Conservation (phyloP, 2,113 vertebrate species). For the Clarias batrachus region DNA sequence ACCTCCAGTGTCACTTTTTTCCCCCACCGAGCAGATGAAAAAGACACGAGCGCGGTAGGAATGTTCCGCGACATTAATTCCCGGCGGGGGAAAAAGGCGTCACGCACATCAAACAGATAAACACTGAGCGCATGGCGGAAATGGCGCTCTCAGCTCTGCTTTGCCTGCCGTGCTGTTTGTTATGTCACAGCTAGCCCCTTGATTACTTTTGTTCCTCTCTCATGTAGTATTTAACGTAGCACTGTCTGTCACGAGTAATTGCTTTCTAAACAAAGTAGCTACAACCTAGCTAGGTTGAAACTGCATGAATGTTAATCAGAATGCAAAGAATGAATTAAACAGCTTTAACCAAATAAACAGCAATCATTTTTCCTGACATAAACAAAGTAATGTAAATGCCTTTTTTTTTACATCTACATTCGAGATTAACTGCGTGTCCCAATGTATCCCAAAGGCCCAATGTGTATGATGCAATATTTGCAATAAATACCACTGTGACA, state of each 20-base stretch:
- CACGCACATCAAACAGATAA: constrained; percentile 67
- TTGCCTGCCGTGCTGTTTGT: constrained; percentile 34
- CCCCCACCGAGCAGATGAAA: constrained; percentile 89
- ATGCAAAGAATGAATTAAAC: background rate
- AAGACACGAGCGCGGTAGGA: constrained; percentile 83
- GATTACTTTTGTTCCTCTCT: constrained; percentile 8
- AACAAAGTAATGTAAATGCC: background rate
- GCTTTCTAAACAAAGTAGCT: background rate
- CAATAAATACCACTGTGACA: background rate
- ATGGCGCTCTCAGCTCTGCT: constrained; percentile 29
- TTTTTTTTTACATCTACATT: background rate
- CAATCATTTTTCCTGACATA: background rate
- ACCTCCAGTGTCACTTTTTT: constrained; percentile 80
- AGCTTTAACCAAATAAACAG: background rate
- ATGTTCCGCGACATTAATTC: constrained; percentile 78
- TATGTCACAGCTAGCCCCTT: constrained; percentile 34
- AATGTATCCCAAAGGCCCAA: background rate
- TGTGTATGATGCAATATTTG: background rate
- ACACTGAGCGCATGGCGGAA: constrained; percentile 35
- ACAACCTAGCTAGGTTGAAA: background rate
- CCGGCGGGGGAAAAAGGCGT: constrained; percentile 54
- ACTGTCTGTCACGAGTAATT: background rate
- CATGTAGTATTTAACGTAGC: background rate
- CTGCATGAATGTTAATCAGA: background rate
- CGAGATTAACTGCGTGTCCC: background rate